Base-by-base conservation (phyloP, 2,888 invertebrate species). In the Aspidapion aeneum region DNA sequence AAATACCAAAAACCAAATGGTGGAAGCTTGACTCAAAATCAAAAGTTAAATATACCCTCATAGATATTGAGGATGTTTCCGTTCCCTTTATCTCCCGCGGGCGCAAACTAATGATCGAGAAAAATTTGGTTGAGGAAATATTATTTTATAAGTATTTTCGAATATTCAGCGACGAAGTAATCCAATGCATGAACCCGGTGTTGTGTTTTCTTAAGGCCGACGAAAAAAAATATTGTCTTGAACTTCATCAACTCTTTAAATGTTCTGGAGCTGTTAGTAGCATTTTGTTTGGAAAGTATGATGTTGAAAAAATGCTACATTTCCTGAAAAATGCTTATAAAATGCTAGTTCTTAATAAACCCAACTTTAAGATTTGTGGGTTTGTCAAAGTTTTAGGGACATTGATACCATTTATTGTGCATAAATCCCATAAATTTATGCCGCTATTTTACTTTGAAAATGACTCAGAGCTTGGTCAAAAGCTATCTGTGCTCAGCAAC, bases 401-500 rank as follows among this genome's bases (percentile, higher is more conserved):
- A 18, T n/a, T 57, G 2, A 56, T 67, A n/a, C 67, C 69, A 1
- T 69, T 64, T 60, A 57, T 68, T 18, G 21, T 22, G 55, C 56
- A 35, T 9, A 22, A 62, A 17, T 50, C 35, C 9, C 18, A 48
- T 17, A 61, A 58, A 18, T 63, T 66, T 50, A 22, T 67, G 16
- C 69, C 69, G 1, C 16, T 67, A 12, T 68, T 69, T 48, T 69
- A 68, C 19, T 64, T 69, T 18, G 67, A 66, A 9, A 63, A 63
- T 0, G 60, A 61, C 17, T 50, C 22, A 18, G 58, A 67, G 17
- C 20, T 69, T 5, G 61, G 68, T 7, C 19, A 35, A 1, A 60
- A 50, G 17, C 54, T 62, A 2, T 21, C 57, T 48, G 18, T 62
- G 18, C 19, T 70, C 3, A 62, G 35, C 35, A 12, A 3, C 5